Evolutionary conservation across 30 jellyfish, hydroid and myxozoan species (phyloP), one percentile per base, ranked within the genome.

Genomic region (Aurelia coerulea): DNA sequence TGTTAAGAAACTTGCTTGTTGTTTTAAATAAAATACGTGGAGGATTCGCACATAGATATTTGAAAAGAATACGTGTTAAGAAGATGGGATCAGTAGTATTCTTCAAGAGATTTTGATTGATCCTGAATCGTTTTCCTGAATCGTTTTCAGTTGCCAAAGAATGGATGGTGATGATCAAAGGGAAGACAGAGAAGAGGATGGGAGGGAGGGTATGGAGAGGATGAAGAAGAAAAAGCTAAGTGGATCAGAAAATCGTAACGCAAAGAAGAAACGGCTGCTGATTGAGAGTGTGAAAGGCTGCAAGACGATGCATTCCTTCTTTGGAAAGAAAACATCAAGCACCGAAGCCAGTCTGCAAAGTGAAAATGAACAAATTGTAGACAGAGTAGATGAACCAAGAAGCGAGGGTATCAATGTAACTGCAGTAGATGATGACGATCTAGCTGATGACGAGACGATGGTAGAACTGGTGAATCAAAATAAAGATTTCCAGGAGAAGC

Each of bases 161-260:
- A 34, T 70, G 66, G 81, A 66, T 34, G 81, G 35, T 70, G 81
- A 19, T 70, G 81, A 33, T 69, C 41, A 35, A 31, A 70, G 53
- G 53, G 81, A 70, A 70, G 81, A 70, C 65, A 70, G 81, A 35
- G 81, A 37, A 1, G 53, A 70, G 62, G 66, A 46, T 70, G 81
- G 19, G 35, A 35, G 65, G 81, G 62, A 70, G 63, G 63, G 81
- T 34, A 34, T 3, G 10, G 81, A 35, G 49, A 70, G 81, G 63
- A 70, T 70, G 81, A 70, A 70, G 81, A 70, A 70, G 52, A 68
- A 70, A 70, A 70, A 70, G 81, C 35, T 35, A 50, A 70, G 81
- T 70, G 81, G 81, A 70, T 37, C 81, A 23, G 81, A 70, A 34
- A 70, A 33, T 70, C 66, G 81, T 23, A 70, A 70, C 81, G 41